Evolutionary conservation across 2,888 invertebrate genomes (phyloP), one percentile per base, ranked within the genome.

Genomic region (Hypolimnas misippus): DNA sequence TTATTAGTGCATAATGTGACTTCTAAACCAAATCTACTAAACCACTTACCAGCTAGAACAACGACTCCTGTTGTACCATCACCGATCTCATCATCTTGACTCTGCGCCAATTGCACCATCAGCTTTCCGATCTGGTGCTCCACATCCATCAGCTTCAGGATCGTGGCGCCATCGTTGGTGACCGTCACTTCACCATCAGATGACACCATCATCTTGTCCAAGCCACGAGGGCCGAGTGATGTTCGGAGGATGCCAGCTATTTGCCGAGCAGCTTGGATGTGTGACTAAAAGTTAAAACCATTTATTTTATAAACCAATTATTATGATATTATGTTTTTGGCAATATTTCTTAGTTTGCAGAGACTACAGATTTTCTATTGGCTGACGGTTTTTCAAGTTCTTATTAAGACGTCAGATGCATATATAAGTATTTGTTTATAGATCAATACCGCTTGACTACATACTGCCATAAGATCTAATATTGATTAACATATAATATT

Each of bases 51-150:
- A 69, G 95, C 95, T 63, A 95, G 81, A 0, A 95, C 95, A 16
- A 99, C 99, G 72, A 99, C 99, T 10, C 99, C 99, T 7, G 99
- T 99, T 0, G 99, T 99, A 52, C 99, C 99, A 92, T 99, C 99
- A 40, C 99, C 99, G 76, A 99, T 99, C 93, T 99, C 99, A 92
- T 99, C 98, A 84, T 99, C 99, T 87, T 99, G 99, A 61, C 99
- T 98, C 87, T 99, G 98, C 25, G 98, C 98, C 63, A 99, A 88
- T 83, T 99, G 98, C 21, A 99, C 99, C 95, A 99, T 95, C 54
- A 99, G 92, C 85, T 99, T 99, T 38, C 98, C 99, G 73, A 99
- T 98, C 93, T 99, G 97, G 84, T 99, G 99, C 29, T 99, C 98
- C 5, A 99, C 98, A 83, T 99, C 99, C 99, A 99, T 99, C 89